Base-by-base conservation (phyloP, 2,113 vertebrate species). In the Myotis lucifugus region DNA sequence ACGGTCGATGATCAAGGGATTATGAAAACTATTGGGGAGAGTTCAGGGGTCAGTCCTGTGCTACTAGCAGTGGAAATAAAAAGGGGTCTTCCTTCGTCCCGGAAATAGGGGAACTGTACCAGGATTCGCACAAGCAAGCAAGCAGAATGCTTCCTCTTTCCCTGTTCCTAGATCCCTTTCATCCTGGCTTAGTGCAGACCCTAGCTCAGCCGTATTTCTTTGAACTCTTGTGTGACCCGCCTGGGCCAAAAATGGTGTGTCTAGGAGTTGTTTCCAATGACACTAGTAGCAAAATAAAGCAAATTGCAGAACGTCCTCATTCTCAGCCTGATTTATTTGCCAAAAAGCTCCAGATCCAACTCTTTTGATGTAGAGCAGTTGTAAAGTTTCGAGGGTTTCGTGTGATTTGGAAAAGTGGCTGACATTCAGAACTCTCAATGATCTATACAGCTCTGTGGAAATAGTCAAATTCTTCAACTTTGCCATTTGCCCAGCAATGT, bases 351-450 rank as follows among this genome's bases (percentile, higher is more conserved):
- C 61, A 82, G 15, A 52, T 54, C 91, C 13, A 8, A 0, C 50
- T 70, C 37, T 83, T 95, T 74, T 78, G 27, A 67, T 73, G 42
- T 54, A 13, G 46, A n/a, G 83, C 34, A 32, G 14, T 46, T 70
- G 5, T 50, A 94, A 54, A 64, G 5, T 81, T 95, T 90, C 32
- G 59, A 74, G 54, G n/a, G 72, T 79, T 66, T 59, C 19, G 18
- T 79, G n/a, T 72, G 73, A 90, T 84, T 88, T 76, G 29, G n/a
- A 90, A 94, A 95, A 70, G 27, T 82, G 42, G 25, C 18, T 82
- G 77, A 90, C 29, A 67, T 88, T 70, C 42, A 66, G 59, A 48
- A 40, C 34, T 50, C n/a, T 84, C 70, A 83, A 70, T 83, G 83
- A 69, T 61, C 77, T 91, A 69, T 54, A n/a, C 9, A 88, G n/a